Base-by-base conservation (phyloP, 2,888 invertebrate genomes). In the Nemotelus pantherinus region DNA sequence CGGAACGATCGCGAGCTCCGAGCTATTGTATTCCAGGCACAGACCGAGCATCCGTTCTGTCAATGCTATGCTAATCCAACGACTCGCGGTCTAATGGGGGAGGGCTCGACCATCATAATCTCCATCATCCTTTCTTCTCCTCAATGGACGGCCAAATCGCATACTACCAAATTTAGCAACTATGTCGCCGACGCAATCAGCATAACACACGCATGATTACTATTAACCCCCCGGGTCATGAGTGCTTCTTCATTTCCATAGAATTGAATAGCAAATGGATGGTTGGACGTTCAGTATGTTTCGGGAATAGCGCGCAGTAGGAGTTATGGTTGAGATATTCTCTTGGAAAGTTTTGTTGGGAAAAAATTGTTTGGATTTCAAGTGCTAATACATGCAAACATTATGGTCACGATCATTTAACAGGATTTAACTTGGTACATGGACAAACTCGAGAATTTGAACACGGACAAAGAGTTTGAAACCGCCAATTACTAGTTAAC, bases 11-110 rank as follows among this genome's bases (percentile, higher is more conserved):
- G 39, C 58, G 58, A 47, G 58, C 45, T 72, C 9, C 68, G 48
- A 45, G 58, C 60, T 45, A 57, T 72, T 72, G 60, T 72, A 72
- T 72, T 72, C 72, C 72, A 58, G 72, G 72, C 72, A 72, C 58
- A 72, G 44, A 58, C 60, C 7, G 50, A 50, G 58, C 72, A 45
- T 60, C 72, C 72, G 72, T 60, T 71, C 58, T 53, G 3, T 39
- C 41, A 50, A 10, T n/a, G 48, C 50, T 43, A 41, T 25, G 25
- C 70, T 44, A 57, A 43, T 53, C 55, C 55, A 41, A 4, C 65
- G 63, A 50, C 50, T 44, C 10, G 39, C 47, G 57, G n/a, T n/a
- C n/a, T 68, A 3, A n/a, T 55, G 71, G 44, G 57, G 71, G 71
- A 71, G 71, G 57, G 41, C 43, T 55, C 25, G 65, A 47, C 25